Base-by-base conservation (phyloP, 2,113 vertebrate species). In the Bufo gargarizans region DNA sequence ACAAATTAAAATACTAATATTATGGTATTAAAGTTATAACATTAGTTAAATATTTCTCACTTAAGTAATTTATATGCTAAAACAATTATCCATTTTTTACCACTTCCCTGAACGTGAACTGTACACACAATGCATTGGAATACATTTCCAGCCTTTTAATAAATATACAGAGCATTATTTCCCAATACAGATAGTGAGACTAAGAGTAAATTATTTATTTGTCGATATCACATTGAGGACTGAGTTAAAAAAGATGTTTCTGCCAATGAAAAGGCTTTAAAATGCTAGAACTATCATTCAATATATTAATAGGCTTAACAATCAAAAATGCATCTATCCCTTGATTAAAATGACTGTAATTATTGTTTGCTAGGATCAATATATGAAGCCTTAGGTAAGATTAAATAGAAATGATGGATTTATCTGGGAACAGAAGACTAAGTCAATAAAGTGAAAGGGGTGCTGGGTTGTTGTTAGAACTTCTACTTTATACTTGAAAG, bases 291-390 rank as follows among this genome's bases (percentile, higher is more conserved):
- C 47, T 14, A 87, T 87, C 11, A 47, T 17, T 65, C 85, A 87
- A 71, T 56, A 80, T 59, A 80, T 69, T 87, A 67, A 81, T 72
- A 81, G 72, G 72, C 77, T 81, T 69, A 85, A 8, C 53, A 55
- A 72, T 81, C 61, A 86, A 71, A 72, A 69, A 55, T 56, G 13
- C 49, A 69, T 80, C 76, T 69, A 20, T 87, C 19, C 77, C 65
- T 87, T 87, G 86, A 87, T 87, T 81, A 81, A 87, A 87, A 87
- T 6, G 17, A 43, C 86, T 87, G 50, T 81, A 87, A 81, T 87
- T 77, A 69, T 87, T 87, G 86, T 87, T 72, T 87, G 19, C 22
- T 72, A 7, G 19, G 50, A 87, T 87, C 86, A 47, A 87, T 87
- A 87, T 6, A 72, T 81, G 43, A 81, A 87, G 86, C 86, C 65